phyloP scores from a whole-genome alignment of 2,113 vertebrate genomes.

The Callaeas wilsoni region DNA sequence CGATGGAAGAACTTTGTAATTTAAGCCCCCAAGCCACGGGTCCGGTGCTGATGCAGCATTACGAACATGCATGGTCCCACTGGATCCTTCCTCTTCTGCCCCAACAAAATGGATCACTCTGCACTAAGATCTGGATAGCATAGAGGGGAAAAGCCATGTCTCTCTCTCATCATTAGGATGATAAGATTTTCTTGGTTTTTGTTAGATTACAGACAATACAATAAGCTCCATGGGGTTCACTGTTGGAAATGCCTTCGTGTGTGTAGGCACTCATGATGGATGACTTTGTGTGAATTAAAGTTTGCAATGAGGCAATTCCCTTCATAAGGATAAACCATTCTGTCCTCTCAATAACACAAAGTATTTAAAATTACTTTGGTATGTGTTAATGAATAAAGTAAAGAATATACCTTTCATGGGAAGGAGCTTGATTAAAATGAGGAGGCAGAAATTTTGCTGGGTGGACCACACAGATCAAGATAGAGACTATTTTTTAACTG shows the following conservation, averaged over 20 bases:
- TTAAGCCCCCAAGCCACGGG: no score
- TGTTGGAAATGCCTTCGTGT: neutral
- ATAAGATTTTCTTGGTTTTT: neutral
- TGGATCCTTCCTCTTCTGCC: neutral
- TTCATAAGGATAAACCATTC: neutral
- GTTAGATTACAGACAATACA: fast-evolving
- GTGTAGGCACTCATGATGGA: neutral
- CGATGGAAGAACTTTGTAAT: neutral
- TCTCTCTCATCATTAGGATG: neutral
- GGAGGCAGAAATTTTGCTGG: neutral
- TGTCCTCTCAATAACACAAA: neutral
- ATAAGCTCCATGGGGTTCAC: fast-evolving
- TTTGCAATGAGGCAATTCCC: neutral
- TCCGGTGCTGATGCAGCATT: neutral
- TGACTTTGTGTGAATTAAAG: neutral
- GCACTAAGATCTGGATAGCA: fast-evolving
- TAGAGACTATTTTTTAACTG: neutral
- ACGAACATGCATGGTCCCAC: fast-evolving
- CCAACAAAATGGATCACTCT: fast-evolving
- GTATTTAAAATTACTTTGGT: neutral
- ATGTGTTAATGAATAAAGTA: neutral
- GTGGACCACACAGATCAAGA: neutral
- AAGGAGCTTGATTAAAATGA: neutral
- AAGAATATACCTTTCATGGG: neutral
- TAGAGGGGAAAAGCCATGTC: neutral